A percentile compares a stretch with the other conserved stretches of the same genome.
phyloP scores from a whole-genome alignment of 1,140 invertebrate genomes.

The Fopius arisanus region DNA sequence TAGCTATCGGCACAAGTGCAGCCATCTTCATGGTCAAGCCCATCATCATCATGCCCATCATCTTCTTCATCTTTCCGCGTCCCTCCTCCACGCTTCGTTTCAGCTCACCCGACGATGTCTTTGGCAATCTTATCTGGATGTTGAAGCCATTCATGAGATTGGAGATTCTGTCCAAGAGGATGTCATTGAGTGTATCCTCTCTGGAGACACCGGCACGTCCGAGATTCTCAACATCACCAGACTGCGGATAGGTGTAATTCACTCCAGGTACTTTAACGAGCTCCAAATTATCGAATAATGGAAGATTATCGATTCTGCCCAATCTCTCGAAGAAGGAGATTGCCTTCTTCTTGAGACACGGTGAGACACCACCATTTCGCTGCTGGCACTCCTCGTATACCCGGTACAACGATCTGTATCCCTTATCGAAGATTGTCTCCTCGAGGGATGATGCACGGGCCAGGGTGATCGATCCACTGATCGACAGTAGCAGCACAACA shows the following conservation, averaged over 20 bases:
- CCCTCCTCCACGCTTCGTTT: constrained; percentile 78
- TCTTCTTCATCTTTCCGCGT: constrained; percentile 81
- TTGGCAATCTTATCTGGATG: constrained; percentile 78
- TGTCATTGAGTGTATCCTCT: constrained; percentile 72
- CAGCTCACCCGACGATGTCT: constrained; percentile 73
- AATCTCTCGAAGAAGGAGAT: constrained; percentile 78
- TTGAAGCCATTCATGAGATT: constrained; percentile 77
- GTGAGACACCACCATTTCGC: constrained; percentile 67
- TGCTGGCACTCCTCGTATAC: constrained; percentile 62
- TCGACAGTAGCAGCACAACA: constrained; percentile 39
- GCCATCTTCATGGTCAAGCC: constrained; percentile 79
- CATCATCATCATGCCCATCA: constrained; percentile 86
- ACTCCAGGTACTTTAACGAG: constrained; percentile 58
- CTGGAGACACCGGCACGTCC: constrained; percentile 63
- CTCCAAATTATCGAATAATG: constrained; percentile 73
- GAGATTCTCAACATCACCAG: constrained; percentile 12
- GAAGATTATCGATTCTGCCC: constrained; percentile 72
- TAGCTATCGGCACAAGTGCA: constrained; percentile 75
- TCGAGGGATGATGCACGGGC: constrained; percentile 34
- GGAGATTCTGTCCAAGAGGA: constrained; percentile 75
- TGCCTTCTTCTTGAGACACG: constrained; percentile 82
- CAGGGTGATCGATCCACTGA: constrained; percentile 27
- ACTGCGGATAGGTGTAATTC: background rate
- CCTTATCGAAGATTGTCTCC: constrained; percentile 54
- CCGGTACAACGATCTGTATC: constrained; percentile 55